Conservation (phyloP, 2,888 invertebrate species). For the Dione juno region DNA sequence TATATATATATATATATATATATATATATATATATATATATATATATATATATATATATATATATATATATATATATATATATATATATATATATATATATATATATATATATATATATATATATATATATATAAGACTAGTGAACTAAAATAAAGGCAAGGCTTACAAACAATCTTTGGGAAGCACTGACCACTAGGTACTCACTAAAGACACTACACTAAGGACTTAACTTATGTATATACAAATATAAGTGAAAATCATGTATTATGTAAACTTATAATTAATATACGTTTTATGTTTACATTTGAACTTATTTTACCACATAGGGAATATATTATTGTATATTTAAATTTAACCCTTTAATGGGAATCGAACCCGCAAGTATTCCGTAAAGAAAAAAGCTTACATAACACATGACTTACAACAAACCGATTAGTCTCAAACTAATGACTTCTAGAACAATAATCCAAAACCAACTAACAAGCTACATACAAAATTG, state of each 20-base stretch:
- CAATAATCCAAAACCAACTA: slow-evolving; percentile 1
- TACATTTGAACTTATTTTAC: background rate
- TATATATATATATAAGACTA: slow-evolving; percentile 9
- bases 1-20: background rate
- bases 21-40: background rate
- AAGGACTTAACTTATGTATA: background rate
- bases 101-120: background rate
- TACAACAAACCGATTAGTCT: background rate
- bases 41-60: slow-evolving; percentile 1
- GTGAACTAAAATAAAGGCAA: slow-evolving; percentile 25
- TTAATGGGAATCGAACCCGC: background rate
- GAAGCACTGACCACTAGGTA: slow-evolving; percentile 26
- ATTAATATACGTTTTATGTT: background rate
- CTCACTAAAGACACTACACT: background rate
- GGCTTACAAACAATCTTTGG: slow-evolving; percentile 37
- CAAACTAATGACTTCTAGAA: slow-evolving; percentile 6
- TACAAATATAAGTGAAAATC: background rate
- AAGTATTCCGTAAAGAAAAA: background rate
- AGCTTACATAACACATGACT: background rate
- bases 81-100: background rate
- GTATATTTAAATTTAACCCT: no score
- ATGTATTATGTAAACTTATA: background rate
- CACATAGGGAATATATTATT: no score
- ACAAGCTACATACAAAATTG: background rate
- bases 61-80: slow-evolving; percentile 1